These are phyloP conservation scores for Pteruthius melanotis DNA, from an alignment of 2,113 vertebrate genomes.

Conservation along the genomic window DNA sequence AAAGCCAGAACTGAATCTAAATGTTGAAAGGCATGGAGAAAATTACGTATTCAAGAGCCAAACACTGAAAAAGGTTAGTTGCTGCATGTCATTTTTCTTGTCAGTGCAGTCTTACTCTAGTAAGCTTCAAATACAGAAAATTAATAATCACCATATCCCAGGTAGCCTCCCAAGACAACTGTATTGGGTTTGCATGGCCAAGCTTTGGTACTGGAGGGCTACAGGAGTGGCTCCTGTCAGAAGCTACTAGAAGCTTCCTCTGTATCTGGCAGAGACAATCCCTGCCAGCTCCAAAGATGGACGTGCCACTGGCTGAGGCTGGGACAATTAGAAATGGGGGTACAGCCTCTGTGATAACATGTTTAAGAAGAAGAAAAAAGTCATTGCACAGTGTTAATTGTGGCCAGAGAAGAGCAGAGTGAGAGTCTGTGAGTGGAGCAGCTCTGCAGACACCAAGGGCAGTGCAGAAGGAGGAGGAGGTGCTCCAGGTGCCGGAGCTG, in stretches of 20 bases:
- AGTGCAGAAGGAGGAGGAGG: neutral
- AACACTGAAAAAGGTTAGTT: neutral
- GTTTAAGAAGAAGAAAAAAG: neutral
- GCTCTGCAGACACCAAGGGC: neutral
- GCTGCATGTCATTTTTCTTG: neutral
- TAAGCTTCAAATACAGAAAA: neutral
- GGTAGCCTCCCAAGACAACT: neutral
- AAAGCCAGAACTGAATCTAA: neutral
- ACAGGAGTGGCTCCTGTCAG: neutral
- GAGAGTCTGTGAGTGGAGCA: neutral
- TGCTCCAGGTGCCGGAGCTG: fast-evolving
- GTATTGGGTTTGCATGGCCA: neutral
- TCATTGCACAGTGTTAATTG: neutral
- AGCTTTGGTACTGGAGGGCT: neutral
- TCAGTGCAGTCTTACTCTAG: neutral
- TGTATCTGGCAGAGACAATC: neutral
- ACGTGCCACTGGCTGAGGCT: fast-evolving
- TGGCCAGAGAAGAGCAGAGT: neutral
- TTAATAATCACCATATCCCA: neutral
- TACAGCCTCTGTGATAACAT: fast-evolving
- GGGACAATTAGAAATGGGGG: neutral
- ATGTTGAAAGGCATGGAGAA: neutral
- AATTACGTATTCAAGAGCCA: neutral
- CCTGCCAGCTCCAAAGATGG: neutral
- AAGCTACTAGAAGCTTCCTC: neutral